Conservation (phyloP, 2,888 invertebrate genomes). For the Lamellibrachia satsuma region DNA sequence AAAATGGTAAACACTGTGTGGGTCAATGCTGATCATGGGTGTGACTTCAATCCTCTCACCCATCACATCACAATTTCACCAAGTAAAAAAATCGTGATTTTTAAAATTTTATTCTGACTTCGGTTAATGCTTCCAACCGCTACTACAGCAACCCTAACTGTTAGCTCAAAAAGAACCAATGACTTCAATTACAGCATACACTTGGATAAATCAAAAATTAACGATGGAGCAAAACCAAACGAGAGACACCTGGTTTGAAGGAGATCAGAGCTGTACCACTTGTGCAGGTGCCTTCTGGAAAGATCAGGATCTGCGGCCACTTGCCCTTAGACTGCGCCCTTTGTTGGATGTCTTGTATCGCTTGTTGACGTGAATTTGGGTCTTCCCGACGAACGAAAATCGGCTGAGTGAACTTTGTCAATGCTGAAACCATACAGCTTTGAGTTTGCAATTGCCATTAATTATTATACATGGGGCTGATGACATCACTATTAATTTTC, state of each 20-base stretch:
- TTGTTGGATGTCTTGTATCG: conserved; percentile 83
- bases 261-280: conserved; percentile 83
- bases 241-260: conserved; percentile 61
- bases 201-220: too few species aligned
- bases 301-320: conserved; percentile 94
- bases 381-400: conserved; percentile 94
- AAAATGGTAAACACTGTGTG: too few species aligned
- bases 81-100: too few species aligned
- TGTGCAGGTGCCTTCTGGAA: conserved; percentile 96
- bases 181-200: too few species aligned
- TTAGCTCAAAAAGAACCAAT: too few species aligned
- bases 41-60: too few species aligned
- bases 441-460: not conserved
- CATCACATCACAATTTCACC: too few species aligned
- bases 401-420: conserved; percentile 93
- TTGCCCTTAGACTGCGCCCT: conserved; percentile 80
- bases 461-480: not conserved
- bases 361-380: conserved; percentile 88
- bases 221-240: not conserved
- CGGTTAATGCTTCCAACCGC: too few species aligned
- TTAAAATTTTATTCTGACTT: too few species aligned
- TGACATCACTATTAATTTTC: not conserved
- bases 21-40: too few species aligned
- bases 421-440: conserved; percentile 69
- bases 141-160: too few species aligned